Conservation (phyloP, 2,888 invertebrate genomes). For the Bhutanitis thaidina region DNA sequence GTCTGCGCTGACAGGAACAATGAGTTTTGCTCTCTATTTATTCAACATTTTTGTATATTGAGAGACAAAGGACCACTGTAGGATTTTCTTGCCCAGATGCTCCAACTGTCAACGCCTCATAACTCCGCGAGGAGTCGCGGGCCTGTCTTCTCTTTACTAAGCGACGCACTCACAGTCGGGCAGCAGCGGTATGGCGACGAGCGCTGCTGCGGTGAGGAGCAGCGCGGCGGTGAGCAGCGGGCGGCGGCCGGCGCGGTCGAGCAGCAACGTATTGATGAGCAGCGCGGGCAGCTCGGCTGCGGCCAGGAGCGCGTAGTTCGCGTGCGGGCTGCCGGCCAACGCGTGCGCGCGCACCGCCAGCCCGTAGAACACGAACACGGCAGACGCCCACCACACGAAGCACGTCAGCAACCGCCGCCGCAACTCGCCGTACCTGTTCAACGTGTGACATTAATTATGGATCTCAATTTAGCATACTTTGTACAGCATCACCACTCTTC, state of each 20-base stretch:
- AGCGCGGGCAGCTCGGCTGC: constrained; percentile 66
- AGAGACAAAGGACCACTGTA: too few relatives aligned
- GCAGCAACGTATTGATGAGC: constrained; percentile 57
- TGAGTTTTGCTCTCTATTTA: too few relatives aligned
- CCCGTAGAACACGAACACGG: constrained; percentile 72
- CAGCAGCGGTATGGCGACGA: constrained; percentile 50
- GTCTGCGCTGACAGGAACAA: too few relatives aligned
- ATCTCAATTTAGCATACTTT: too few relatives aligned
- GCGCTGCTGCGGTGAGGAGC: constrained; percentile 53
- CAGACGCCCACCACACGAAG: constrained; percentile 67
- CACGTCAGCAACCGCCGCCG: constrained; percentile 61
- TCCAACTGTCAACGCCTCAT: too few relatives aligned
- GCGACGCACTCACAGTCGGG: constrained; percentile 39
- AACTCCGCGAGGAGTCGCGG: too few relatives aligned
- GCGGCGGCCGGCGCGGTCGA: constrained; percentile 61
- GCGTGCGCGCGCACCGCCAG: constrained; percentile 64
- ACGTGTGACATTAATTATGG: too few relatives aligned
- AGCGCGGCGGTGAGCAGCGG: constrained; percentile 63
- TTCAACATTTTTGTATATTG: too few relatives aligned
- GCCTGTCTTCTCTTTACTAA: too few relatives aligned
- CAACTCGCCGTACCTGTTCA: constrained; percentile 52
- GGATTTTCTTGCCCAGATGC: too few relatives aligned
- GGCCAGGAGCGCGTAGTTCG: constrained; percentile 61
- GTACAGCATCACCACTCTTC: too few relatives aligned
- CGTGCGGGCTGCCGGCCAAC: constrained; percentile 57